A percentile compares a stretch with the other conserved stretches of the same genome.
Conservation (phyloP, 2,797 vertebrate species). For the Dromococcyx pavoninus region DNA sequence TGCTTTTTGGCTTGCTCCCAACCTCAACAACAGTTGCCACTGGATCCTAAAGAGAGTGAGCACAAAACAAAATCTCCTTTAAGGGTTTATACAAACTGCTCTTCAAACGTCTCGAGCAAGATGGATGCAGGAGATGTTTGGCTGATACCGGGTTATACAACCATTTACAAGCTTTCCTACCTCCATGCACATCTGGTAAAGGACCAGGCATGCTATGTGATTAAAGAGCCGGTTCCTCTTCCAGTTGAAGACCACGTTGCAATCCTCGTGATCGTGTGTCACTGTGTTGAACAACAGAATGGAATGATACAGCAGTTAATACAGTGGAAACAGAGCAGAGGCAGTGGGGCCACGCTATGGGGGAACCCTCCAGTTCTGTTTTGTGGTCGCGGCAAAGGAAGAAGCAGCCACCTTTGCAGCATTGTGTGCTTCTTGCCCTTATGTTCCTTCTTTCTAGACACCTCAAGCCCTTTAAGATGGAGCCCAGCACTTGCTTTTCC, state of each 20-base stretch:
- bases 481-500: not conserved
- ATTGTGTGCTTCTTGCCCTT: not conserved
- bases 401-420: not conserved
- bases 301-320: not conserved
- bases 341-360: not conserved
- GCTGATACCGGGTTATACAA: not conserved
- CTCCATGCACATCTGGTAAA: slow-evolving; percentile 99
- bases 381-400: not conserved
- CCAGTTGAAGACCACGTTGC: slow-evolving; percentile 90
- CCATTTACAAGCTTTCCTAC: slow-evolving; percentile 67
- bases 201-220: slow-evolving; percentile 94
- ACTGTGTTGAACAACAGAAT: slow-evolving; percentile 75
- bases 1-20: slow-evolving; percentile 94
- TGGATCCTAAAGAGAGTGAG: slow-evolving; percentile 84
- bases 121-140: not conserved
- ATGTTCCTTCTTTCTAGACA: not conserved
- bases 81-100: not conserved
- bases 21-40: slow-evolving; percentile 90
- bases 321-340: not conserved
- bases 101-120: not conserved
- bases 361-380: not conserved
- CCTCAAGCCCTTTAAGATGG: not conserved
- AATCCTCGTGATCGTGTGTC: slow-evolving; percentile 86
- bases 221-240: slow-evolving; percentile 94
- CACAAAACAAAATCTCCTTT: not conserved